Evolutionary conservation across 2,888 invertebrate genomes (phyloP), one percentile per base, ranked within the genome.

Genomic region (Caenorhabditis macrosperma): DNA sequence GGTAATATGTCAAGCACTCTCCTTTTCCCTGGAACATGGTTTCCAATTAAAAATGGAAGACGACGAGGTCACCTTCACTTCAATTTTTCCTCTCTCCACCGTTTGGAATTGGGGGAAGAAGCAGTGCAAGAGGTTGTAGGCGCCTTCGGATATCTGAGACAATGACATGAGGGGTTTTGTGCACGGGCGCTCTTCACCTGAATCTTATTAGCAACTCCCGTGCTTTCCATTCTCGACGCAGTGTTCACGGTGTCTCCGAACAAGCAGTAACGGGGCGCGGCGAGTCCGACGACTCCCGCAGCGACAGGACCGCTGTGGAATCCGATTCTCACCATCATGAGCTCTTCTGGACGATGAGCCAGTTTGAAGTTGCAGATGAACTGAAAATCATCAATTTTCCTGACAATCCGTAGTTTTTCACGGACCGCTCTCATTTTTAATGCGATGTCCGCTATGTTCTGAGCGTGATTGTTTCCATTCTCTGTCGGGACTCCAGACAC

Each of bases 291-390:
- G 17, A 90, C 90, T 55, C 90, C 90, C 1, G 90, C 90, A 0
- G 90, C 90, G 0, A 88, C 90, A 17, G 86, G 80, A 20, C 90
- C 90, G 66, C 85, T 87, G 78, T 90, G 90, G 75, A 90, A 90
- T 10, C 90, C 90, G 38, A 90, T 90, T 20, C 90, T 79, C 7
- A 90, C 89, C 88, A 88, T 89, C 87, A 89, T 87, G 6, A 86
- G 28, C 38, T 89, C 89, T 69, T 89, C 89, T 6, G 89, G 89
- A 12, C 85, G 76, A 64, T 89, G 89, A 9, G 88, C 88, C 44
- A 89, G 74, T 82, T 89, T 89, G 84, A 89, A 89, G 78, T 85
- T 85, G 59, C 77, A 79, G 7, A 83, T 86, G 57, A 86, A 88
- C 82, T 86, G 60, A 50, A 83, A 78, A 15, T 28, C n/a, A n/a